Evolutionary conservation across 1,140 invertebrate genomes (phyloP).

Genomic region (Armadillidium nasatum): DNA sequence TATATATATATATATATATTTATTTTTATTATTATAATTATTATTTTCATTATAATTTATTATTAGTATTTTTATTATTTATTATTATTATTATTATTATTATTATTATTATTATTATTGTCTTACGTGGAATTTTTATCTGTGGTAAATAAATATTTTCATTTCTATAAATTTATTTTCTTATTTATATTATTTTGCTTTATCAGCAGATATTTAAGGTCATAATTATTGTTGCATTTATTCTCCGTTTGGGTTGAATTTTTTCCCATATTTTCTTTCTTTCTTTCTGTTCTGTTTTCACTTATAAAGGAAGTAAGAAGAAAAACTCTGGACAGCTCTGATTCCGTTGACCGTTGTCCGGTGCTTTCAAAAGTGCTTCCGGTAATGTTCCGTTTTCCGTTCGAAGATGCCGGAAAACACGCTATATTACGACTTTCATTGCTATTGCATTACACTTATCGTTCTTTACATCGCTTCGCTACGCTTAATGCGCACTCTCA

Average conservation of each 20-base stretch:
- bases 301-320: background rate
- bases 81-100: too few relatives aligned
- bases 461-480: background rate
- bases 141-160: too few relatives aligned
- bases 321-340: background rate
- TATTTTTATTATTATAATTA: too few relatives aligned
- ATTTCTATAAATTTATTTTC: too few relatives aligned
- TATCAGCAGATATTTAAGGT: background rate
- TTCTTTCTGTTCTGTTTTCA: background rate
- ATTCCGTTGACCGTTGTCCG: background rate
- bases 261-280: background rate
- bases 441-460: conserved; percentile 1
- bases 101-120: too few relatives aligned
- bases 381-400: background rate
- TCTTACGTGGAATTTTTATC: too few relatives aligned
- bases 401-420: background rate
- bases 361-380: background rate
- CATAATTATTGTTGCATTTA: background rate
- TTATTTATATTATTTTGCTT: background rate
- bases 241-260: background rate
- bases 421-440: background rate
- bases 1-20: too few relatives aligned
- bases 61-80: too few relatives aligned
- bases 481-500: background rate
- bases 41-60: too few relatives aligned